A percentile compares a stretch with the other conserved stretches of the same genome.
phyloP scores from a whole-genome alignment of 2,113 vertebrate genomes.

The Terrapene triunguis region DNA sequence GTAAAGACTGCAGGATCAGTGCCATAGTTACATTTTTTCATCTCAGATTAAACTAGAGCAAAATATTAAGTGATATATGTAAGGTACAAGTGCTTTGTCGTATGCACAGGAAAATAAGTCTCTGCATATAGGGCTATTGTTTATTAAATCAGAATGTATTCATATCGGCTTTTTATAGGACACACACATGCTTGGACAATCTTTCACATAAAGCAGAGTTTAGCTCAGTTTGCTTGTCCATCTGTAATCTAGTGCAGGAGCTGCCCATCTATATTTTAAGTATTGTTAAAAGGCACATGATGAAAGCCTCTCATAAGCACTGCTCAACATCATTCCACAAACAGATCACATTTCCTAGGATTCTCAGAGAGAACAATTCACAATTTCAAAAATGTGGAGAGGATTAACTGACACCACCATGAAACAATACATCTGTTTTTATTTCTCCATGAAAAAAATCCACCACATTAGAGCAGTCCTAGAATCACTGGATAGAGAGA shows the following conservation, averaged over 20 bases:
- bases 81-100: background rate
- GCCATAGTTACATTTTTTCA: background rate
- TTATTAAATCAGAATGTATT: background rate
- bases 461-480: fast-evolving
- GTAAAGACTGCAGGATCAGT: background rate
- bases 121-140: background rate
- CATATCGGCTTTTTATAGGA: background rate
- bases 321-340: background rate
- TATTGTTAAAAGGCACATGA: background rate
- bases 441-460: background rate
- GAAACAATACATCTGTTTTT: background rate
- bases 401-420: background rate
- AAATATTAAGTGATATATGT: background rate
- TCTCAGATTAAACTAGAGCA: background rate
- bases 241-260: background rate
- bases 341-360: background rate
- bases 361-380: background rate
- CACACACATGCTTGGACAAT: background rate
- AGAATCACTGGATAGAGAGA: background rate
- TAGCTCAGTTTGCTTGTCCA: background rate
- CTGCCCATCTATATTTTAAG: background rate
- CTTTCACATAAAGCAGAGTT: background rate
- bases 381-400: background rate
- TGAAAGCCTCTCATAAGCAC: background rate
- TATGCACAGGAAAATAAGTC: background rate